Evolutionary conservation across 1,140 invertebrate genomes (phyloP), one percentile per base, ranked within the genome.

Genomic region (Charaxes varanes): DNA sequence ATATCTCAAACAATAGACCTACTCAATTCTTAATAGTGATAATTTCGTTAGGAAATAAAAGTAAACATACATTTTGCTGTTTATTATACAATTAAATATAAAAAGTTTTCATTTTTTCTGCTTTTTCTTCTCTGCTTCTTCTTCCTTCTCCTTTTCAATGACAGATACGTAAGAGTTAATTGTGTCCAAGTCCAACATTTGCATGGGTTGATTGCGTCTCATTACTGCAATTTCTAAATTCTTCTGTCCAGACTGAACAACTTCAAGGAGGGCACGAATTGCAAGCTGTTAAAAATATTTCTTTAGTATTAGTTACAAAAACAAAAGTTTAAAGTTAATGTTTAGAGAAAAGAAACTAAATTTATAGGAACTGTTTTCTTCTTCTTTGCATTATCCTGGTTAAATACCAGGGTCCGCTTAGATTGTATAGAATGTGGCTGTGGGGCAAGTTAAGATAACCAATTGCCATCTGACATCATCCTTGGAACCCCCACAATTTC

Each of bases 181-280:
- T 28, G 94, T 94, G 24, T 94, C 92, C 24, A 90, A 87, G 78
- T 97, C 94, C 50, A 99, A 84, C 93, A 98, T 98, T 51, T 93
- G 90, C 67, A 98, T 88, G 13, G 93, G 91, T 44, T 86, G 81
- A 15, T 91, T 91, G 46, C 91, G 88, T 69, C 91, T 89, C 95
- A 99, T 98, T 2, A 99, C 94, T 24, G 97, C 97, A 57, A 99
- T 95, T 86, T 99, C 98, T 46, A 99, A 87, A 87, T 99, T 99
- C 78, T 99, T 99, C 53, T 97, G 95, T 0, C 97, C 97, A 4
- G 96, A 97, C 70, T 99, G 98, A 1, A 99, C 98, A 12, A 99
- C 97, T 87, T 99, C 97, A 13, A 99, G 82, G 7, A 99, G 86
- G n/a, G 98, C 97, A 73, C 93, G 91, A 53, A 99, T 95, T 4